Evolutionary conservation across 2,113 vertebrate species (phyloP).

Genomic region (Blennius ocellaris): DNA sequence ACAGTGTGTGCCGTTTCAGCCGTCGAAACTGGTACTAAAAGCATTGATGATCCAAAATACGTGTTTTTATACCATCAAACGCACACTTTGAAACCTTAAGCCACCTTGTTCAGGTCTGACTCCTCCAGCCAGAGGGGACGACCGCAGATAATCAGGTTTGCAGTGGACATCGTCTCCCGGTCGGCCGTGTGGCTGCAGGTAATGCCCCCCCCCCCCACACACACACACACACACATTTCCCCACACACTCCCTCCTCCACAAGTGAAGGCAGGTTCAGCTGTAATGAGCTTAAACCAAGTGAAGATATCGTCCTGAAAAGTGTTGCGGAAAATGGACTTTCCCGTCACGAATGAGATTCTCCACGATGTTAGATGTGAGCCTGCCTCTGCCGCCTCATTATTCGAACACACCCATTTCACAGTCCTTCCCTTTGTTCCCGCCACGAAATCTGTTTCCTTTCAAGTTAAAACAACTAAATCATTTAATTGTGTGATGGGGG

Average conservation of each 20-base stretch:
- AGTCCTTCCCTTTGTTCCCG: constrained; percentile 33
- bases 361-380: constrained; percentile 44
- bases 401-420: constrained; percentile 43
- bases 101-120: constrained; percentile 2
- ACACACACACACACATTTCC: constrained; percentile 13
- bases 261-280: neutral
- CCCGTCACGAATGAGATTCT: constrained; percentile 33
- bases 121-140: constrained; percentile 17
- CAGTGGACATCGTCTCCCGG: constrained; percentile 19
- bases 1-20: no score
- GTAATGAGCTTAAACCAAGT: constrained; percentile 23
- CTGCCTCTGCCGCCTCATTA: constrained; percentile 49
- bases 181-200: constrained; percentile 1
- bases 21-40: no score
- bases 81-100: neutral
- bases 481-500: constrained; percentile 58
- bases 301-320: constrained; percentile 23
- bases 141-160: constrained; percentile 32
- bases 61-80: no score
- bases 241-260: neutral
- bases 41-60: no score
- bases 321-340: neutral
- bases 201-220: no score
- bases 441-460: constrained; percentile 55
- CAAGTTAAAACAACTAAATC: constrained; percentile 71